Conservation (phyloP, 2,888 invertebrate species). For the Rhagonycha lutea region DNA sequence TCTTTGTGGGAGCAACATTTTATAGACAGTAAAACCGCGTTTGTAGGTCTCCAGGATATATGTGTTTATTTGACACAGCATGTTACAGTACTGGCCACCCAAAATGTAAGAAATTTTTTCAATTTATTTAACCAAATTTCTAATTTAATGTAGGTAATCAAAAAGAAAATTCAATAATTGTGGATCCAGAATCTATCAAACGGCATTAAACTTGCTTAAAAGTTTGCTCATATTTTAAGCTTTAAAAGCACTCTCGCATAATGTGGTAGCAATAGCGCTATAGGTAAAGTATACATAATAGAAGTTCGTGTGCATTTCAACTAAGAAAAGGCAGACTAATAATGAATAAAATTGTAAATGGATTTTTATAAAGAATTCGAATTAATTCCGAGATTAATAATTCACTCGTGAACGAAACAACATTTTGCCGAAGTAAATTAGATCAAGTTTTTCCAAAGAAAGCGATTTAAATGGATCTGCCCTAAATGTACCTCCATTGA, state of each 20-base stretch:
- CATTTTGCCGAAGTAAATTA: background rate
- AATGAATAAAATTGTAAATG: constrained; percentile 7
- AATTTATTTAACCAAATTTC: background rate
- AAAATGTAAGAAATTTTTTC: constrained; percentile 14
- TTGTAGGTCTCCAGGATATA: constrained; percentile 35
- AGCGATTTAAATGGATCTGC: constrained; percentile 18
- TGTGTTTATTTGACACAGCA: constrained; percentile 37
- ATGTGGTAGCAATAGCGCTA: constrained; percentile 8
- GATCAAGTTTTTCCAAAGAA: background rate
- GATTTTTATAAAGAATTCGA: background rate
- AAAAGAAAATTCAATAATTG: constrained; percentile 27
- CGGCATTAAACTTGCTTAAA: constrained; percentile 50
- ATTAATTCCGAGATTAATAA: background rate
- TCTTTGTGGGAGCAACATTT: constrained; percentile 40
- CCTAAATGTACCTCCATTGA: constrained; percentile 7
- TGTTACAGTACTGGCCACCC: constrained; percentile 33
- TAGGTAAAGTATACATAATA: constrained; percentile 19
- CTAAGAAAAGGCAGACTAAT: constrained; percentile 12
- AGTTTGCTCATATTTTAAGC: constrained; percentile 51
- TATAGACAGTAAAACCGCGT: constrained; percentile 38
- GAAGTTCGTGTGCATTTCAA: constrained; percentile 20
- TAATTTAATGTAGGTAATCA: background rate
- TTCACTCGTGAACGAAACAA: background rate
- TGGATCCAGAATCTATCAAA: constrained; percentile 49
- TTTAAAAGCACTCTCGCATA: constrained; percentile 28